A percentile compares a stretch with the other conserved stretches of the same genome.
phyloP scores from a whole-genome alignment of 2,888 invertebrate species.

The Vannuccia rotundouncinata region DNA sequence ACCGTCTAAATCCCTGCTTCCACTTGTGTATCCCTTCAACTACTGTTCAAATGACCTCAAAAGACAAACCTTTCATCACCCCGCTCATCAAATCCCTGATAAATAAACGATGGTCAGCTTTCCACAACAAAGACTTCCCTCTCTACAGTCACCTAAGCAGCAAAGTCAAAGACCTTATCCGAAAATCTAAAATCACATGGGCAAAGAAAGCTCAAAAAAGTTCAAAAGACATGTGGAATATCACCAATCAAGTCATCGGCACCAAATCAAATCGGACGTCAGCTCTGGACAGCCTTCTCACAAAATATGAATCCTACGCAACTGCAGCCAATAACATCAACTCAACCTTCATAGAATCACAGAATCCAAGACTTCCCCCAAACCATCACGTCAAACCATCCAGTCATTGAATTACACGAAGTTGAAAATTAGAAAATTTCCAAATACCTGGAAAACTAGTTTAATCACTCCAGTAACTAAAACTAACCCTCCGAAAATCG shows the following conservation, averaged over 20 bases:
- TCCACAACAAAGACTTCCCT: background rate
- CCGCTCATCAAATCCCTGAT: conserved; percentile 9
- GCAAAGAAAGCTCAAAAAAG: background rate
- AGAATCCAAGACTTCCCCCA: background rate
- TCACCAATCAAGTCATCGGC: background rate
- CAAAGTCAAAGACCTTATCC: conserved; percentile 11
- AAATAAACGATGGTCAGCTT: conserved; percentile 5
- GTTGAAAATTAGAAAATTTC: background rate
- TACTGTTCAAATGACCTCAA: background rate
- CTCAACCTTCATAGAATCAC: background rate
- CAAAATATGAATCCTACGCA: background rate
- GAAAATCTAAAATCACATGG: conserved; percentile 7
- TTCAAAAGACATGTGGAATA: conserved; percentile 12
- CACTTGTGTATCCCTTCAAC: background rate
- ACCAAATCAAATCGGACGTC: background rate
- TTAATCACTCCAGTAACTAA: background rate
- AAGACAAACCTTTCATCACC: background rate
- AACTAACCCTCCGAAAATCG: background rate
- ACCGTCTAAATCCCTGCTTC: background rate
- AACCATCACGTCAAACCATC: background rate
- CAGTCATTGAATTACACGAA: background rate
- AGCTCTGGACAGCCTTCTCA: background rate
- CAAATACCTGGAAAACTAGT: background rate
- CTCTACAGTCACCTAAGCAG: conserved; percentile 3
- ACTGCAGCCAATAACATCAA: background rate